These are phyloP conservation scores for Bubo scandiacus DNA, from an alignment of 2,113 vertebrate genomes.

Conservation along the genomic window DNA sequence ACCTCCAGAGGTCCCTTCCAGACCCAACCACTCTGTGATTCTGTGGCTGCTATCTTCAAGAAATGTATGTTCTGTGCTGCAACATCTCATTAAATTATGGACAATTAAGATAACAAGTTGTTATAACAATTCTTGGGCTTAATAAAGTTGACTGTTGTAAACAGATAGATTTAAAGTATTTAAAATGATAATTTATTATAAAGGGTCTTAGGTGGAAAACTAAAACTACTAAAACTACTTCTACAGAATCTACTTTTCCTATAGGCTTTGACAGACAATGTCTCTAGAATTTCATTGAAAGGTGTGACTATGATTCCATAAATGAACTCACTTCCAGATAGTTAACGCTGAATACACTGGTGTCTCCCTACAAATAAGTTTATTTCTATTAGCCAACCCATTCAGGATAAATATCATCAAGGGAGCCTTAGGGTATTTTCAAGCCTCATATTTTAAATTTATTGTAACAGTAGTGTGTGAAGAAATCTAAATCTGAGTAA, in stretches of 20 bases:
- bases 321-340: background rate
- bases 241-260: background rate
- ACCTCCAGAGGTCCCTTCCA: background rate
- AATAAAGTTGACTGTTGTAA: background rate
- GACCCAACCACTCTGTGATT: background rate
- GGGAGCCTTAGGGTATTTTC: constrained; percentile 17
- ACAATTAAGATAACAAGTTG: background rate
- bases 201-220: background rate
- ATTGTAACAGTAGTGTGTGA: background rate
- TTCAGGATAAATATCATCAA: constrained; percentile 22
- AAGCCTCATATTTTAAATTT: constrained; percentile 44
- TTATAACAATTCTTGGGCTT: background rate
- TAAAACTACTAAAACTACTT: background rate
- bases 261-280: background rate
- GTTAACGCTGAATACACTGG: background rate
- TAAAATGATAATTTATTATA: background rate
- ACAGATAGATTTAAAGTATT: background rate
- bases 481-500: constrained; percentile 40
- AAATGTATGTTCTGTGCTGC: background rate
- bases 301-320: background rate
- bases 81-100: background rate
- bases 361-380: background rate
- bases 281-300: background rate
- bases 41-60: background rate
- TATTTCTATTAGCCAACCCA: constrained; percentile 19